Base-by-base conservation (phyloP, 2,113 vertebrate species). In the Hemibagrus wyckioides region DNA sequence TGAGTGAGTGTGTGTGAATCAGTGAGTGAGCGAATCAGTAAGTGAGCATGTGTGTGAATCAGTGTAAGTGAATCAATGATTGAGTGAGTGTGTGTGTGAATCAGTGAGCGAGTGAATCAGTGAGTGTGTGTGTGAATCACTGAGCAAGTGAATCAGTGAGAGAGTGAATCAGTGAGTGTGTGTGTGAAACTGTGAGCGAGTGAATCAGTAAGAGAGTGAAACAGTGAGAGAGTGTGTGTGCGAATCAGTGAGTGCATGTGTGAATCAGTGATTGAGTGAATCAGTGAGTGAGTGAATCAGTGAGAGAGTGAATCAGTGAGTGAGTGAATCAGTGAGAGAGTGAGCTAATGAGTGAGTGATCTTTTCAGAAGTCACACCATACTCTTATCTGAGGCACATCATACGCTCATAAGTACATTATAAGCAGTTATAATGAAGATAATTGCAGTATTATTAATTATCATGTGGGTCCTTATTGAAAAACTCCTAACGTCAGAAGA, bases 151-250 rank as follows among this genome's bases (percentile, higher is more conserved):
- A 28, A 6, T 0, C 1, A 59, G 57, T 25, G 1, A 59, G 19
- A 21, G 3, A 21, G 56, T 23, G 56, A 23, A 13, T 33, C 10
- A 9, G 33, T 69, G 0, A 36, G 0, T 19, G 6, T 21, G 6
- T 69, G 30, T 36, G 7, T 69, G 2, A 19, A n/a, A n/a, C n/a
- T n/a, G 15, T 2, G n/a, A 21, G 33, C 9, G 30, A 39, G 7
- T 36, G 30, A 69, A n/a, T n/a, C n/a, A n/a, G 33, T 39, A 15
- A 21, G 30, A 6, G 17, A 69, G 2, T 36, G 15, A 69, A 21
- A 36, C 2, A 39, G 17, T 30, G 11, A 1, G 33, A 7, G 1
- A 28, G 1, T n/a, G 25, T 11, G 0, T 9, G 5, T 7, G 17
- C 2, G 15, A 69, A 0, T 1, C 11, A 33, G 59, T 63, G 6